phyloP scores from a whole-genome alignment of 2,797 vertebrate species.

The Iguana delicatissima region DNA sequence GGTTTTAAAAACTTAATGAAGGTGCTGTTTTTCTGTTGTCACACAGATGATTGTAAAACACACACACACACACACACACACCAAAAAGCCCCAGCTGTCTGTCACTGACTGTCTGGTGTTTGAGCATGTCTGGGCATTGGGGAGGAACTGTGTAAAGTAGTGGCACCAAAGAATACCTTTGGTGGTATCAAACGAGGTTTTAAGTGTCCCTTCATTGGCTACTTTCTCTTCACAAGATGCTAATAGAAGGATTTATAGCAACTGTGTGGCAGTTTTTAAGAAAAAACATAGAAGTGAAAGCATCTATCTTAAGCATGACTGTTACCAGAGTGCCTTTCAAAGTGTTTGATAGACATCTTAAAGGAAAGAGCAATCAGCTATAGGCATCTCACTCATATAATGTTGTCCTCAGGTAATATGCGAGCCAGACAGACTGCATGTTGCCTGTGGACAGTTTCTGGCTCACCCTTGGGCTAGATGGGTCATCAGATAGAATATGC shows the following conservation, averaged over 20 bases:
- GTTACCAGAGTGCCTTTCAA: fast-evolving
- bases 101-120: neutral
- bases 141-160: neutral
- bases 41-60: neutral
- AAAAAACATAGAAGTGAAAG: neutral
- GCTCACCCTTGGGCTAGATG: neutral
- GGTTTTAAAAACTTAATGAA: neutral
- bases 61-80: no score
- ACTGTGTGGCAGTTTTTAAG: fast-evolving
- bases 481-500: neutral
- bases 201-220: neutral
- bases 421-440: no score
- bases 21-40: neutral
- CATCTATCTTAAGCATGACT: fast-evolving
- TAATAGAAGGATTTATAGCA: neutral
- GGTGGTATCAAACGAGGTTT: no score
- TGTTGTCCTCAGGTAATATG: neutral
- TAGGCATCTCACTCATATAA: fast-evolving
- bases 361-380: neutral
- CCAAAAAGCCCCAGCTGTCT: no score
- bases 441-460: no score
- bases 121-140: no score
- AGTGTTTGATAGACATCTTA: neutral
- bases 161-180: neutral
- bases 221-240: neutral